phyloP scores from a whole-genome alignment of 2,888 invertebrate genomes.

The Ophion slaviceki region DNA sequence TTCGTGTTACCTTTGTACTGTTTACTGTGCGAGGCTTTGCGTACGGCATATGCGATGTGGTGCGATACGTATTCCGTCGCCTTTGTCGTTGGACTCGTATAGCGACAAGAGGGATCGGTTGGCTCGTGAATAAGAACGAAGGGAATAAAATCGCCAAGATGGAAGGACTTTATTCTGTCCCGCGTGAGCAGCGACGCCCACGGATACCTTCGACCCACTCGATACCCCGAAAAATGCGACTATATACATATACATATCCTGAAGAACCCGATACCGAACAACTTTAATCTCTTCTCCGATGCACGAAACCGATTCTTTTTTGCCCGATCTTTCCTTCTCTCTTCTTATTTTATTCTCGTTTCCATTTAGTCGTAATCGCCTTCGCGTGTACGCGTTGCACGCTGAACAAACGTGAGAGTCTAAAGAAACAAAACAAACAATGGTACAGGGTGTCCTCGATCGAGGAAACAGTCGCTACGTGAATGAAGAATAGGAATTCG shows the following conservation, averaged over 20 bases:
- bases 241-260: slow-evolving; percentile 19
- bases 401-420: not conserved
- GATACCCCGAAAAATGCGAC: slow-evolving; percentile 51
- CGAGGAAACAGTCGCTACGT: not conserved
- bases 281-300: slow-evolving; percentile 26
- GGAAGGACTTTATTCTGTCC: slow-evolving; percentile 48
- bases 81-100: slow-evolving; percentile 8
- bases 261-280: slow-evolving; percentile 15
- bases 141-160: slow-evolving; percentile 36
- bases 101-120: slow-evolving; percentile 48
- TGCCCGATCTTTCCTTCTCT: not conserved
- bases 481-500: too few species aligned
- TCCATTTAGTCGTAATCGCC: slow-evolving; percentile 46
- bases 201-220: slow-evolving; percentile 62
- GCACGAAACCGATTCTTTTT: slow-evolving; percentile 48
- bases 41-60: not conserved
- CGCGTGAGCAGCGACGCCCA: slow-evolving; percentile 56
- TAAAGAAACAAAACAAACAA: slow-evolving; percentile 33
- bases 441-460: slow-evolving; percentile 16
- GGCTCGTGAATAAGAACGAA: slow-evolving; percentile 48
- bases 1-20: slow-evolving; percentile 47
- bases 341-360: slow-evolving; percentile 9
- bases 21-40: slow-evolving; percentile 20
- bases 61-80: slow-evolving; percentile 19
- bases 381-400: not conserved